Evolutionary conservation across 2,888 invertebrate genomes (phyloP).

Genomic region (Saturnia japonica): DNA sequence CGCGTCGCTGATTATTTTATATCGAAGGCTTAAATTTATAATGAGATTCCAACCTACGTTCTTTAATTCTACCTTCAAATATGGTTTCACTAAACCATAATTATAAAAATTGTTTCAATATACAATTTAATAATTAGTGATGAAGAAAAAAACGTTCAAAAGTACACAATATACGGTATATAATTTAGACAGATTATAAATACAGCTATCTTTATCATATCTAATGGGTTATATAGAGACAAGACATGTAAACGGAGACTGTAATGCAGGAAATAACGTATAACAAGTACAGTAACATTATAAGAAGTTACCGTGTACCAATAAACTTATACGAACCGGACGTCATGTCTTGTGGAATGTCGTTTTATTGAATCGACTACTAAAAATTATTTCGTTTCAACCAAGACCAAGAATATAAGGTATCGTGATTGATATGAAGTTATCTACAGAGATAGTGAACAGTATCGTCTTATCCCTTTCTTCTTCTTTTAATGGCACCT

Average conservation of each 20-base stretch:
- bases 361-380: neutral
- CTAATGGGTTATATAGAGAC: neutral
- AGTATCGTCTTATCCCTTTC: too few relatives aligned
- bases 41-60: too few relatives aligned
- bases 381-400: neutral
- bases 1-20: too few relatives aligned
- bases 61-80: too few relatives aligned
- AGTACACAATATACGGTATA: neutral
- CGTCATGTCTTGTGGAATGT: slow-evolving; percentile 8
- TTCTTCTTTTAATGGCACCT: too few relatives aligned
- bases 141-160: neutral
- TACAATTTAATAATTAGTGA: too few relatives aligned
- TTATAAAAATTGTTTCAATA: too few relatives aligned
- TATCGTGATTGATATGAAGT: neutral
- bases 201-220: neutral
- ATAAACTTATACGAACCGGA: slow-evolving; percentile 9
- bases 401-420: neutral
- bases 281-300: slow-evolving; percentile 4
- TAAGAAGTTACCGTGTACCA: slow-evolving; percentile 11
- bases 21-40: too few relatives aligned
- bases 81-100: too few relatives aligned
- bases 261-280: neutral
- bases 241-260: neutral
- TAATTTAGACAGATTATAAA: neutral
- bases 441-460: neutral